Evolutionary conservation across 2,797 vertebrate species (phyloP), one percentile per base, ranked within the genome.

Genomic region (Pygocentrus nattereri): DNA sequence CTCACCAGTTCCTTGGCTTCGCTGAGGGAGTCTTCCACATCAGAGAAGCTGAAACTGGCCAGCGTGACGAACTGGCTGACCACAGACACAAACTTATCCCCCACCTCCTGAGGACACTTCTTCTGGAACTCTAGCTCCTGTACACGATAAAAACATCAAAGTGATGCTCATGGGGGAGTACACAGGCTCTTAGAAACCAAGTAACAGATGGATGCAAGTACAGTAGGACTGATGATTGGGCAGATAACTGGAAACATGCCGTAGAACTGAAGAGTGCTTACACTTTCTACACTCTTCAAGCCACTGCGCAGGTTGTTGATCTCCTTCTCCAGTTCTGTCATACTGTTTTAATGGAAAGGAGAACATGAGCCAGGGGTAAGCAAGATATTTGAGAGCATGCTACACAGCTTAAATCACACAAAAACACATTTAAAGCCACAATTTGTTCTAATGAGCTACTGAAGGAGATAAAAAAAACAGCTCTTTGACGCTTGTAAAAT

Each of bases 21-120:
- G 0, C 78, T 86, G 77, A 99, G 96, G 58, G 97, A 98, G 90
- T 99, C 98, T 89, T 99, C 98, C 0, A 99, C 96, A 0, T 99
- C 98, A 0, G 97, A 99, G 93, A 99, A 99, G 93, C 98, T 97
- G 93, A 99, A 99, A 92, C 98, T 98, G 88, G 97, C 98, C 82
- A 99, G 89, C 0, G 98, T 98, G 94, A 99, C 95, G 91, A 99
- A 99, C 93, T 99, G 98, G 93, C 98, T 99, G 92, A 99, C 98
- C 0, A 98, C 98, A 0, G 97, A 96, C 86, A 98, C 97, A 87
- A 98, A 99, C 92, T 99, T 99, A 90, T 99, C 98, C 0, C 97
- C 98, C 0, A 92, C 85, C 83, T 95, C 94, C 54, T 95, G 93
- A 23, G 95, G 92, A 79, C 95, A 94, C 79, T 94, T 94, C 92